A percentile compares a stretch with the other conserved stretches of the same genome.
These are phyloP conservation scores for Leptocoma aspasia DNA, from an alignment of 2,113 vertebrate genomes.

Conservation along the genomic window DNA sequence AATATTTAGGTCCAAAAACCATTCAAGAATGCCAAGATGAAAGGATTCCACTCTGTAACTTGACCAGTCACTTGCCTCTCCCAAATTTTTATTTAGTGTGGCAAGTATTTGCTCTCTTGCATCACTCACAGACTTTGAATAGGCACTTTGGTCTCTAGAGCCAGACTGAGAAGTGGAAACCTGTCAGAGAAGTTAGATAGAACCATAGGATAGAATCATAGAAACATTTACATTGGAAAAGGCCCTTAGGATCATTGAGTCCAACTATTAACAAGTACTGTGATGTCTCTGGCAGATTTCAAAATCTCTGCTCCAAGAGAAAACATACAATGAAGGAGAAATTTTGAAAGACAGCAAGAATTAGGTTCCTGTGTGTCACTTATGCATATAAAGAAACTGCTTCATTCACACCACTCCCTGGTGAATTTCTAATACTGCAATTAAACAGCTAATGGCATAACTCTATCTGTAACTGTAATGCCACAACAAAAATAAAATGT, in stretches of 20 bases:
- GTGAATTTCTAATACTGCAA: not conserved
- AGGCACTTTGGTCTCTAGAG: not conserved
- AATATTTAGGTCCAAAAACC: not conserved
- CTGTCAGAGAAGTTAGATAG: not conserved
- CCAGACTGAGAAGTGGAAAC: not conserved
- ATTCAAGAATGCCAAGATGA: not conserved
- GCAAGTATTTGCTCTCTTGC: constrained; percentile 31
- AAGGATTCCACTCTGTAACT: not conserved
- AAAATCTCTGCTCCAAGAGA: not conserved
- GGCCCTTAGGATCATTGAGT: not conserved
- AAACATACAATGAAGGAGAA: not conserved
- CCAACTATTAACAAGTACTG: not conserved
- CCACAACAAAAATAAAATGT: not conserved
- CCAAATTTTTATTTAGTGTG: not conserved
- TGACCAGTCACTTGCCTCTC: not conserved
- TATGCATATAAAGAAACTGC: not conserved
- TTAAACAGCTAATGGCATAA: not conserved
- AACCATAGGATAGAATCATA: not conserved
- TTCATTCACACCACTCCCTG: not conserved
- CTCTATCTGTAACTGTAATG: not conserved
- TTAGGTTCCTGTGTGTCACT: not conserved
- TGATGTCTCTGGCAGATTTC: not conserved
- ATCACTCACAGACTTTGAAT: not conserved
- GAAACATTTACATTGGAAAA: not conserved
- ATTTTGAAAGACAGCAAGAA: not conserved